Conservation (phyloP, 1,140 invertebrate species). For the Vollenhovia emeryi region DNA sequence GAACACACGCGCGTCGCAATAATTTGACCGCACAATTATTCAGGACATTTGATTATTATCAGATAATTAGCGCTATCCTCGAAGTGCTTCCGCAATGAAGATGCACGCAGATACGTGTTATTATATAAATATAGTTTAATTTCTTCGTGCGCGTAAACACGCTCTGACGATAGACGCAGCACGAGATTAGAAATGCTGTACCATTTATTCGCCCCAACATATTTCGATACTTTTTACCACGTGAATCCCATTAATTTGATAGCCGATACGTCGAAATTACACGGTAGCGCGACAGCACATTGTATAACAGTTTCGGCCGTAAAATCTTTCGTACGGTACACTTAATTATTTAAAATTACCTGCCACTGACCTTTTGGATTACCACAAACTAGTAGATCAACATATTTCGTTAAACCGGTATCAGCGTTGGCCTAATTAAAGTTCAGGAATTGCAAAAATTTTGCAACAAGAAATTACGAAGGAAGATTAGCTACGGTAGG, state of each 20-base stretch:
- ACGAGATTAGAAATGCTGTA: neutral
- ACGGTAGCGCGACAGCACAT: neutral
- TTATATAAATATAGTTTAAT: neutral
- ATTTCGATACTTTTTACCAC: neutral
- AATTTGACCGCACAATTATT: conserved; percentile 14
- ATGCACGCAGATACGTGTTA: neutral
- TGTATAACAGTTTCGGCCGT: conserved; percentile 1
- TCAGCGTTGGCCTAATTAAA: neutral
- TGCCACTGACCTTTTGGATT: conserved; percentile 21
- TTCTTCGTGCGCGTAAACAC: neutral
- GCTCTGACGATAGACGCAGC: neutral
- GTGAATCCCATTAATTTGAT: neutral
- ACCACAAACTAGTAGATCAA: neutral
- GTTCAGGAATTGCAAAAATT: neutral
- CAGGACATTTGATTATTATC: neutral
- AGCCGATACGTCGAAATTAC: neutral
- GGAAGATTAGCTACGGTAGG: neutral
- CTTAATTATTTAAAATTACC: neutral
- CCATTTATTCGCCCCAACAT: neutral
- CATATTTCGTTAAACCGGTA: neutral
- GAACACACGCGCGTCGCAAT: neutral
- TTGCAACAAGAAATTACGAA: neutral
- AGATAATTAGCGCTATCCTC: neutral
- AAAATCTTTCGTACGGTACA: neutral
- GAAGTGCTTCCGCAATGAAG: neutral